Base-by-base conservation (phyloP, 2,888 invertebrate species). In the Synanthedon formicaeformis region DNA sequence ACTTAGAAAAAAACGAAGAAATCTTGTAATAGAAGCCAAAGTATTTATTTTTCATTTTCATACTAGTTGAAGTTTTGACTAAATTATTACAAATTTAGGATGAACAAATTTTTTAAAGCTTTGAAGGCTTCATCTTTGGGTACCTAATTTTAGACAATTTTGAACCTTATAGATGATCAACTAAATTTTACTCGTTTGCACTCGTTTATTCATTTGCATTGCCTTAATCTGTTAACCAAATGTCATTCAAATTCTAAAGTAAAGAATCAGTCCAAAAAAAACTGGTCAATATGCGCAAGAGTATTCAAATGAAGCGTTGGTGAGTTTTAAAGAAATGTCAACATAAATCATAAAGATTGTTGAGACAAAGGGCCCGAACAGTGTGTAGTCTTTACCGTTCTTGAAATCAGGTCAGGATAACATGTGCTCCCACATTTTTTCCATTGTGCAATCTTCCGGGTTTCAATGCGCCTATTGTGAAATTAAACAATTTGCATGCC, bases 181-280 rank as follows among this genome's bases (percentile, higher is more conserved):
- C 27, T 2, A 34, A 34, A 34, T 34, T 34, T 34, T 34, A 34
- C 34, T 8, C 34, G 2, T 8, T 10, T 34, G 34, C 10, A 34
- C 34, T 34, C 2, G 80, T 80, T 81, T 80, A 79, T 72, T 73
- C 72, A 69, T 70, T 72, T 71, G 69, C 65, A 67, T 73, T 73
- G 72, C 74, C 78, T n/a, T 85, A 82, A 84, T 86, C 82, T 86
- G 85, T 84, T 84, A 78, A 84, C 84, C 85, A 86, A 86, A 85
- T 85, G 86, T 82, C 74, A 77, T 85, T 84, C 74, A 81, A 75
- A 84, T 84, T 84, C 75, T 79, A 85, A 83, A 66, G 65, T 72
- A 81, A 82, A 84, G 85, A 84, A 78, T 67, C 66, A 64, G 68
- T 69, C 71, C 69, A 70, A 75, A 71, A 73, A 72, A 75, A 69